A percentile compares a stretch with the other conserved stretches of the same genome.
These are phyloP conservation scores for Coboldia fuscipes DNA, from an alignment of 1,140 invertebrate genomes.

Conservation along the genomic window DNA sequence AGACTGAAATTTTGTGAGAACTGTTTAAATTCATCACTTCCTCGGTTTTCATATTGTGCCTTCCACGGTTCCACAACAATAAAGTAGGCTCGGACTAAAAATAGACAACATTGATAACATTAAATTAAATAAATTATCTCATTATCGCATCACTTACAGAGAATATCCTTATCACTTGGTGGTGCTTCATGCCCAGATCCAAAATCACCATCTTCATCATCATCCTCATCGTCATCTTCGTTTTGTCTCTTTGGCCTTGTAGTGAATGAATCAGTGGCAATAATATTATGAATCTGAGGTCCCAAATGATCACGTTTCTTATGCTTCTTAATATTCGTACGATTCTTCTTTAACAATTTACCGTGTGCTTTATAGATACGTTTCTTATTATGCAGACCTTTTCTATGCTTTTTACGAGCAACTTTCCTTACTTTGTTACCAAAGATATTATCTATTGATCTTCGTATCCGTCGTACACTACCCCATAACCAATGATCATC, in stretches of 20 bases:
- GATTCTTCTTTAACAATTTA: background rate
- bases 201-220: background rate
- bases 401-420: too few species aligned
- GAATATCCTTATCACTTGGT: background rate
- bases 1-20: slow-evolving; percentile 18
- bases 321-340: background rate
- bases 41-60: slow-evolving; percentile 14
- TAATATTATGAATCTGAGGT: background rate
- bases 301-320: background rate
- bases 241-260: background rate
- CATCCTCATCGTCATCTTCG: slow-evolving; percentile 3
- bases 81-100: slow-evolving; percentile 20
- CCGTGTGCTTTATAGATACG: background rate
- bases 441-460: slow-evolving; percentile 11
- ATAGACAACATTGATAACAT: background rate
- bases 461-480: slow-evolving; percentile 12
- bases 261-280: background rate
- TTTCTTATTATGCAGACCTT: background rate
- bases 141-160: too few species aligned
- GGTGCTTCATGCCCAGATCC: background rate
- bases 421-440: too few species aligned
- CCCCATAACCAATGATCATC: slow-evolving; percentile 9
- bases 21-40: slow-evolving; percentile 17
- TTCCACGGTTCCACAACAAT: slow-evolving; percentile 20
- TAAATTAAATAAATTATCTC: background rate